A percentile compares a stretch with the other conserved stretches of the same genome.
Conservation (phyloP, 2,113 vertebrate species). For the Synodontis membranacea region DNA sequence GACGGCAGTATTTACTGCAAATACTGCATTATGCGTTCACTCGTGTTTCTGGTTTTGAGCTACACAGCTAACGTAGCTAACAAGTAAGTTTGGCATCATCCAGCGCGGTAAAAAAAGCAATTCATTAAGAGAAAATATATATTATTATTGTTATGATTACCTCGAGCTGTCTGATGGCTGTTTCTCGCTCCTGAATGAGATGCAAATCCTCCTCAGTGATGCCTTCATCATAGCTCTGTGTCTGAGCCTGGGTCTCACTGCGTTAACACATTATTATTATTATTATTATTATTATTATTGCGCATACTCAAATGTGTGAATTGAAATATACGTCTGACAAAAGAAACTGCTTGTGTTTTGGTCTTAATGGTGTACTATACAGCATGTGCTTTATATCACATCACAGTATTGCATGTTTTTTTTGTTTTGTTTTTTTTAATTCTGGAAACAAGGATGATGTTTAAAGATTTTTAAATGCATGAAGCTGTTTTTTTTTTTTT, state of each 20-base stretch:
- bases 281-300: neutral
- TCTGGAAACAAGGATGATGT: neutral
- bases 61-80: neutral
- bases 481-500: neutral
- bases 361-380: no score
- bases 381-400: no score
- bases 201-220: constrained; percentile 91
- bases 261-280: neutral
- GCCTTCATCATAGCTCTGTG: constrained; percentile 82
- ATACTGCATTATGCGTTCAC: neutral
- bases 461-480: no score
- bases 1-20: neutral
- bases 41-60: neutral
- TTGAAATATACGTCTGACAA: neutral
- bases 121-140: neutral
- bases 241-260: constrained; percentile 74
- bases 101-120: no score
- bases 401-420: no score
- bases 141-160: constrained; percentile 63
- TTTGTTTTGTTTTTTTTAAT: neutral
- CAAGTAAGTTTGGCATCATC: neutral
- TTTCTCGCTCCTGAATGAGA: constrained; percentile 91
- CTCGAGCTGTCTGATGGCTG: constrained; percentile 88
- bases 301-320: neutral
- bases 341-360: no score